Percentiles rank a stretch among this genome's conserved stretches.
phyloP scores from a whole-genome alignment of 2,113 vertebrate genomes.

The Puma concolor region DNA sequence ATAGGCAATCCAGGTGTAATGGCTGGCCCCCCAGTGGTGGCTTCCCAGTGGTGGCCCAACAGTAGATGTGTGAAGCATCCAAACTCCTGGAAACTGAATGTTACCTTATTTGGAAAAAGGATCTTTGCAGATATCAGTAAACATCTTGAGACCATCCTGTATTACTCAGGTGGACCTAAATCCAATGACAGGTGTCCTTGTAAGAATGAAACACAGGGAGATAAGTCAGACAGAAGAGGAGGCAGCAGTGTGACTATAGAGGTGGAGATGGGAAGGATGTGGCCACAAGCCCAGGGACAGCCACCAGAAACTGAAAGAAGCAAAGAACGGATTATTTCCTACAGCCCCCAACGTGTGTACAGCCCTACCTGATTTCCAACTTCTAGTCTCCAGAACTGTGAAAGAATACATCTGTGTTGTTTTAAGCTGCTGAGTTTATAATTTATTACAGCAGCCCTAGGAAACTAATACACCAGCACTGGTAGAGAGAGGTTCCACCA shows the following conservation, averaged over 20 bases:
- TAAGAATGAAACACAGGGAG: neutral
- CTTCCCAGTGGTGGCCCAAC: no score
- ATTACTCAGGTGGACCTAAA: neutral
- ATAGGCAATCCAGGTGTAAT: neutral
- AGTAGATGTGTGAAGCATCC: neutral
- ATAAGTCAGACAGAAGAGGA: neutral
- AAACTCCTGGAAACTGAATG: neutral
- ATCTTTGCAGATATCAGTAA: neutral
- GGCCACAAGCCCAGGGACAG: neutral
- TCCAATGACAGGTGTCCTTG: neutral
- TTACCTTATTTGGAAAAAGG: neutral
- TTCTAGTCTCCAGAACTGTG: neutral
- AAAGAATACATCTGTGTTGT: neutral
- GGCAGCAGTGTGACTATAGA: neutral
- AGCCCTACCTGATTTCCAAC: neutral
- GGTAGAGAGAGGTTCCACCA: neutral
- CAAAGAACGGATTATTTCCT: neutral
- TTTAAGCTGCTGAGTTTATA: neutral
- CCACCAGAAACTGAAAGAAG: neutral
- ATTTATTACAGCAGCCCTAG: neutral
- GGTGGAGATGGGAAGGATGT: neutral
- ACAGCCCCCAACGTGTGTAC: neutral
- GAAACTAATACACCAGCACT: neutral
- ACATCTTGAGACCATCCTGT: neutral
- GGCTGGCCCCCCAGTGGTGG: neutral